A percentile compares a stretch with the other conserved stretches of the same genome.
Evolutionary conservation across 64 coral and sea anemone genomes (phyloP).

Genomic region (Montipora capricornis): DNA sequence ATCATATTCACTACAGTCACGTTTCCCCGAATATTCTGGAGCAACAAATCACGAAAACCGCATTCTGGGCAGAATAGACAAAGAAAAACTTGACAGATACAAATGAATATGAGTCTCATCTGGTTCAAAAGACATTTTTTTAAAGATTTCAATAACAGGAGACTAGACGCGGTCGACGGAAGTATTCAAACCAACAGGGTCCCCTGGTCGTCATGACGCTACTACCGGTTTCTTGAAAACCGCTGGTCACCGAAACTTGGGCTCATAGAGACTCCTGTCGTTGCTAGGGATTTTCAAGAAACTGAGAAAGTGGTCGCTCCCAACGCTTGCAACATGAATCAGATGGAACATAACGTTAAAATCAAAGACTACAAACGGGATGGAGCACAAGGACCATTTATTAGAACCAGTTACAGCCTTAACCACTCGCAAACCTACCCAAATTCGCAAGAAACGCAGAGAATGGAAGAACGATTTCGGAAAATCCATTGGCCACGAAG

Average conservation of each 20-base stretch:
- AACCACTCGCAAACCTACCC: slow-evolving; percentile 85
- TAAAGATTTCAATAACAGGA: no score
- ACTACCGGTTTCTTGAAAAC: no score
- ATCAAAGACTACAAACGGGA: slow-evolving; percentile 95
- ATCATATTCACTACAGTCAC: no score
- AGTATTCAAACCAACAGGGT: no score
- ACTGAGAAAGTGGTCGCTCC: not conserved
- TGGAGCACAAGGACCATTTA: slow-evolving; percentile 78
- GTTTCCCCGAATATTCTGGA: no score
- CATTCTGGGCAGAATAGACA: no score
- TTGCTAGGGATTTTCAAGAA: not conserved
- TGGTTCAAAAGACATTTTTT: no score
- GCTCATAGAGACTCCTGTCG: not conserved
- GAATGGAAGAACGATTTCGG: slow-evolving; percentile 91
- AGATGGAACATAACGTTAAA: slow-evolving; percentile 99
- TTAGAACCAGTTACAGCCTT: slow-evolving; percentile 69
- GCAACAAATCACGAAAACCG: no score
- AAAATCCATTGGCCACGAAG: slow-evolving; percentile 88
- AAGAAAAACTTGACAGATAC: no score
- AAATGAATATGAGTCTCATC: no score
- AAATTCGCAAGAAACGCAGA: slow-evolving; percentile 74
- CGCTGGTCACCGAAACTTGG: not conserved
- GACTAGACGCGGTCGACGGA: no score
- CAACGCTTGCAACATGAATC: slow-evolving; percentile 82
- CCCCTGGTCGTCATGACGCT: no score